Base-by-base conservation (phyloP, 2,888 invertebrate genomes). In the Drosophila kambysellisi region DNA sequence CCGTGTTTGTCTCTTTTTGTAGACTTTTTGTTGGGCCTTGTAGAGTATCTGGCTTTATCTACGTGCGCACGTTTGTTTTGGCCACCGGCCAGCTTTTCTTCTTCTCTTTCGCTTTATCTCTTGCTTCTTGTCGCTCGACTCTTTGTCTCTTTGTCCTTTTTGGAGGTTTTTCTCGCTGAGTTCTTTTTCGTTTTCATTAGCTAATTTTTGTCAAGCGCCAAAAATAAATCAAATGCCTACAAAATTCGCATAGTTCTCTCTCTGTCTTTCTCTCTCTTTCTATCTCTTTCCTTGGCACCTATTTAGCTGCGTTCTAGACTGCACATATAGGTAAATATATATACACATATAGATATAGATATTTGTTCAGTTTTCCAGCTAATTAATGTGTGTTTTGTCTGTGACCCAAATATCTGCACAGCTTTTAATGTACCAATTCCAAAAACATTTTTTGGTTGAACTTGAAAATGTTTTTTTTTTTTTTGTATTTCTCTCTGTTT, bases 11-110 rank as follows among this genome's bases (percentile, higher is more conserved):
- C 59, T 37, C 48, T 52, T 25, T 65, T 46, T 82, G 83, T 79
- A 81, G 87, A 83, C 64, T 72, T 78, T 63, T 53, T 39, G 39
- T 29, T 56, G n/a, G n/a, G 29, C 32, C 43, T 32, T 82, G 77
- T 82, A 80, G 79, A 73, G 70, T 74, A 70, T 78, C 68, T 68
- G 35, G 9, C 15, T 54, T 70, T 78, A 74, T 79, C 72, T 86
- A 71, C 64, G 68, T 78, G 72, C 68, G 70, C 66, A 70, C 70
- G 68, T 81, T 86, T 83, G 64, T 74, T 83, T 86, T 83, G 84
- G 81, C 87, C 70, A 50, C 25, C 63, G 62, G 84, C 87, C 87
- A 83, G 87, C 52, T 59, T 62, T 59, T 54, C 37, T 33, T 54
- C 37, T 3, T 20, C 35, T 35, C 7, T 20, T 12, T 61, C 37